Evolutionary conservation across 2,113 vertebrate genomes (phyloP).

Genomic region (Gallinago jamesoni): DNA sequence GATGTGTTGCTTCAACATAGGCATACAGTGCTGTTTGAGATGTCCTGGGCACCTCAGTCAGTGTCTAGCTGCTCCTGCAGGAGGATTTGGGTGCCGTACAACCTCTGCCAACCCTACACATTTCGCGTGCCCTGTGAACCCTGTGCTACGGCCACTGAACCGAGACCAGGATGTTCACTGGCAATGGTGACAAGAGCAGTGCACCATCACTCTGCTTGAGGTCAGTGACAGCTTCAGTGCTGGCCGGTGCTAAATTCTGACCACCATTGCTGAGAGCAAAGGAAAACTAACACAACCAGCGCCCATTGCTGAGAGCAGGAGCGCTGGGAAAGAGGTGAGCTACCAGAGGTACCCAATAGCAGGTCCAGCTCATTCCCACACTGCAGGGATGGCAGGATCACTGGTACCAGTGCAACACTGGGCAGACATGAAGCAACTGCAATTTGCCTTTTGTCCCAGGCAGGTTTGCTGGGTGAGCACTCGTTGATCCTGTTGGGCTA

Average conservation of each 20-base stretch:
- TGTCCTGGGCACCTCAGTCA: background rate
- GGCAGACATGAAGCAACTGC: too few species aligned
- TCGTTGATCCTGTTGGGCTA: background rate
- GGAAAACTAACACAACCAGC: background rate
- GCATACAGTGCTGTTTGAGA: background rate
- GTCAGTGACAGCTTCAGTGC: background rate
- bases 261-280: background rate
- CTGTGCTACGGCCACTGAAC: background rate
- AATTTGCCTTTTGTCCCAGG: background rate
- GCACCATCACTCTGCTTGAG: background rate
- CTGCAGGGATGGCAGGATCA: background rate
- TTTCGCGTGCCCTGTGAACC: rapidly evolving
- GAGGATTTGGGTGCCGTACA: background rate
- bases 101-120: background rate
- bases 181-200: background rate
- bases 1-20: background rate
- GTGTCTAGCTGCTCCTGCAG: background rate
- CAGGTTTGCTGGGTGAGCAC: background rate
- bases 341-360: background rate
- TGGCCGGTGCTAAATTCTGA: background rate
- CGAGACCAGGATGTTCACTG: background rate
- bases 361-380: background rate
- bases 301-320: background rate
- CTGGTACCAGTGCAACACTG: rapidly evolving
- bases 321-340: background rate